phyloP scores from a whole-genome alignment of 2,797 vertebrate species.

The Acrocephalus scirpaceus region DNA sequence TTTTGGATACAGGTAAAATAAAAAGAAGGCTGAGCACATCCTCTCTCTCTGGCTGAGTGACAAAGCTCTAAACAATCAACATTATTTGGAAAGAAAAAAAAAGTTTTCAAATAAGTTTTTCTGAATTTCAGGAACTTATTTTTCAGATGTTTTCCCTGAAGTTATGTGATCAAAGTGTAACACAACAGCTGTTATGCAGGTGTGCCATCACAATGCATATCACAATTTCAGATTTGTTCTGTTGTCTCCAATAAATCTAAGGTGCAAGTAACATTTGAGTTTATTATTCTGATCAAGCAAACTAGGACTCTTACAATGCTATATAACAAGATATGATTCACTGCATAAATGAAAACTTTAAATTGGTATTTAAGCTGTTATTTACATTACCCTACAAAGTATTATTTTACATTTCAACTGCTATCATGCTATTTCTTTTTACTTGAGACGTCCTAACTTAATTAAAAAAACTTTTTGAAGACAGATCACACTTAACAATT shows the following conservation, averaged over 20 bases:
- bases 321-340: neutral
- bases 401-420: neutral
- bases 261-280: neutral
- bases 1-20: neutral
- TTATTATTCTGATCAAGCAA: neutral
- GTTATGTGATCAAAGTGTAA: neutral
- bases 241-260: neutral
- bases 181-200: neutral
- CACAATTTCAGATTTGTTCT: neutral
- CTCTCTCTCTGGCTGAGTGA: neutral
- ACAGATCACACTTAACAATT: neutral
- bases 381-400: neutral
- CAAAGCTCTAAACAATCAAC: neutral
- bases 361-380: neutral
- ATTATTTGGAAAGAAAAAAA: neutral
- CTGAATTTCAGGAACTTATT: neutral
- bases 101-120: neutral
- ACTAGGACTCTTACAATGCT: neutral
- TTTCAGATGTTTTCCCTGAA: neutral
- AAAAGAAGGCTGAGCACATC: neutral
- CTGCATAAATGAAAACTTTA: neutral
- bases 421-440: neutral
- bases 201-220: neutral
- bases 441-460: neutral
- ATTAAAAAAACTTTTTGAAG: neutral